phyloP scores from a whole-genome alignment of 2,797 vertebrate species.

The Mus spretus region DNA sequence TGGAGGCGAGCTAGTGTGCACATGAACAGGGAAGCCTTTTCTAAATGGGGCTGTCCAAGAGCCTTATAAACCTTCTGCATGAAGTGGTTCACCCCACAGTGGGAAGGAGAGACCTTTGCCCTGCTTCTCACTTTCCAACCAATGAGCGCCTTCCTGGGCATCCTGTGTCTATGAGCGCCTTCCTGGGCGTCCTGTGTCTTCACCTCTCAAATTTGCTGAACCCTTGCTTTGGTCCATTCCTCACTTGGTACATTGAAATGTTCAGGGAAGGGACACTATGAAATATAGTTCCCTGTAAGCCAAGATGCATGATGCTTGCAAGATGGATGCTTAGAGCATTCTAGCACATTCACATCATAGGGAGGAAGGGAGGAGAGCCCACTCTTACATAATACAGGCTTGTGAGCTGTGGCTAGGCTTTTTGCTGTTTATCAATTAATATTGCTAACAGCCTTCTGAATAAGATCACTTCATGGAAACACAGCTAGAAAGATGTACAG shows the following conservation, averaged over 20 bases:
- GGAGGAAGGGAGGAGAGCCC: background rate
- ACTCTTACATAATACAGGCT: fast-evolving
- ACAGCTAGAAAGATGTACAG: background rate
- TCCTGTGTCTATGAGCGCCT: background rate
- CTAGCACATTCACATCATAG: background rate
- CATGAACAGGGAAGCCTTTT: background rate
- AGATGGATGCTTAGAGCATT: background rate
- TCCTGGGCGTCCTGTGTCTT: background rate
- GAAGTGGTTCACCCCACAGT: background rate
- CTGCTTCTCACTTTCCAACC: background rate
- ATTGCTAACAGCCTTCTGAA: background rate
- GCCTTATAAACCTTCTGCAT: slow-evolving; percentile 17
- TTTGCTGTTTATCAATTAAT: background rate
- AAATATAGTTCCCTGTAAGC: no score
- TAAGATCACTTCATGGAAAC: background rate
- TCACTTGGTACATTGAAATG: no score
- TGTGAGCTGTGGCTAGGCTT: background rate
- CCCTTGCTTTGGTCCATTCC: no score
- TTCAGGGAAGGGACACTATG: no score
- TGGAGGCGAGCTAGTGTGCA: background rate
- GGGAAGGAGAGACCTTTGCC: background rate
- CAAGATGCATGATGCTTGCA: no score
- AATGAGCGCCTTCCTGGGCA: background rate
- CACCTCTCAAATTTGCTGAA: no score
- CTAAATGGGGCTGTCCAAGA: background rate